These are phyloP conservation scores for Peribatodes rhomboidaria DNA, from an alignment of 2,888 invertebrate genomes.

Conservation along the genomic window DNA sequence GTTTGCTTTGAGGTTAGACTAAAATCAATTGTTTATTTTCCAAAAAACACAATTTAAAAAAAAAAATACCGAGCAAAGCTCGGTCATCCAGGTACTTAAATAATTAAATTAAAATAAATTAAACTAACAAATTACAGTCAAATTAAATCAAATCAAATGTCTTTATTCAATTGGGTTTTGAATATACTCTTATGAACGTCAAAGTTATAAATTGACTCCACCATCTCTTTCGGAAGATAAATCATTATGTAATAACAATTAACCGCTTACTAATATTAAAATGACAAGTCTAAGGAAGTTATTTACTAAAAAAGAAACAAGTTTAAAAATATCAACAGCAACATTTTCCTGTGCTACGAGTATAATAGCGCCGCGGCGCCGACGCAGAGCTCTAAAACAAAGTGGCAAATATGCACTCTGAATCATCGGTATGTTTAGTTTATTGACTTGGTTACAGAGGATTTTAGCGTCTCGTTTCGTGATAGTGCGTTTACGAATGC, in stretches of 20 bases:
- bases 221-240: too few species aligned
- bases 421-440: conserved; percentile 60
- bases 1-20: too few species aligned
- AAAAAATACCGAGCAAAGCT: too few species aligned
- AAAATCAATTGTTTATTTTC: too few species aligned
- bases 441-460: conserved; percentile 43
- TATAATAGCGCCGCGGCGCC: conserved; percentile 40
- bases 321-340: conserved; percentile 9
- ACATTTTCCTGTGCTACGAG: conserved; percentile 30
- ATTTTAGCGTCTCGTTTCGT: conserved; percentile 30
- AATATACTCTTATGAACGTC: too few species aligned
- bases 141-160: too few species aligned
- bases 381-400: conserved; percentile 46
- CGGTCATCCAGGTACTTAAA: too few species aligned
- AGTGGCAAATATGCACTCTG: conserved; percentile 45
- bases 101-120: too few species aligned
- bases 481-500: conserved; percentile 7
- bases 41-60: too few species aligned
- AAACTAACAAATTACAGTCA: too few species aligned
- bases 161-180: too few species aligned
- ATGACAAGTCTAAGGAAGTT: neutral
- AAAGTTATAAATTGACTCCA: too few species aligned
- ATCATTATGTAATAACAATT: neutral
- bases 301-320: neutral
- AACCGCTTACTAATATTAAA: neutral